phyloP scores from a whole-genome alignment of 1,140 invertebrate genomes.

The Drosophila chauvacae region DNA sequence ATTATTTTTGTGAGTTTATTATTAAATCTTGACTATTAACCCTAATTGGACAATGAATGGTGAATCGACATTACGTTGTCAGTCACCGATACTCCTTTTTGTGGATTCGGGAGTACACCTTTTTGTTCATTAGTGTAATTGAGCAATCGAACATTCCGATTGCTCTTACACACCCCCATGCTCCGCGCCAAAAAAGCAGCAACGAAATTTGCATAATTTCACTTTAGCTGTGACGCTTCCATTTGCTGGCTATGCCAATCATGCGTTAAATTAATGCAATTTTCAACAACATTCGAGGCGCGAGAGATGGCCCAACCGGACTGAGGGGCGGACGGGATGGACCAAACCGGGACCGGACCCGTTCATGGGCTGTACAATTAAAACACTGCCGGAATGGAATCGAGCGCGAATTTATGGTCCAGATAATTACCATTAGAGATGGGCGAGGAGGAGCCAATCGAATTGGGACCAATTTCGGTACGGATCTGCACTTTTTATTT shows the following conservation, averaged over 20 bases:
- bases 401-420: constrained; percentile 68
- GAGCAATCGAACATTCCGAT: constrained; percentile 47
- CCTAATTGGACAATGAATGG: background rate
- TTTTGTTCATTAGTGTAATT: constrained; percentile 58
- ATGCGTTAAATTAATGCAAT: constrained; percentile 82
- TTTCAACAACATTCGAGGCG: constrained; percentile 56
- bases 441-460: constrained; percentile 3
- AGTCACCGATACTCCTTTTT: background rate
- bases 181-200: constrained; percentile 22
- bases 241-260: constrained; percentile 64
- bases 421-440: constrained; percentile 74
- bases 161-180: constrained; percentile 14
- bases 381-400: constrained; percentile 54
- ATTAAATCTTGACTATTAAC: background rate
- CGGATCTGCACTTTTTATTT: constrained; percentile 26
- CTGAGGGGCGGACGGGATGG: background rate
- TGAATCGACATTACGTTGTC: background rate
- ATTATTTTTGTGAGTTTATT: constrained; percentile 2
- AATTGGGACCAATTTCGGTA: constrained; percentile 29
- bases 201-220: constrained; percentile 61
- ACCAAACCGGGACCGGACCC: background rate
- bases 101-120: background rate
- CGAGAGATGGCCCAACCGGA: constrained; percentile 35
- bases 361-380: constrained; percentile 52
- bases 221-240: constrained; percentile 58